Evolutionary conservation across 1,140 invertebrate species (phyloP), one percentile per base, ranked within the genome.

Genomic region (Aleiodes sp.): DNA sequence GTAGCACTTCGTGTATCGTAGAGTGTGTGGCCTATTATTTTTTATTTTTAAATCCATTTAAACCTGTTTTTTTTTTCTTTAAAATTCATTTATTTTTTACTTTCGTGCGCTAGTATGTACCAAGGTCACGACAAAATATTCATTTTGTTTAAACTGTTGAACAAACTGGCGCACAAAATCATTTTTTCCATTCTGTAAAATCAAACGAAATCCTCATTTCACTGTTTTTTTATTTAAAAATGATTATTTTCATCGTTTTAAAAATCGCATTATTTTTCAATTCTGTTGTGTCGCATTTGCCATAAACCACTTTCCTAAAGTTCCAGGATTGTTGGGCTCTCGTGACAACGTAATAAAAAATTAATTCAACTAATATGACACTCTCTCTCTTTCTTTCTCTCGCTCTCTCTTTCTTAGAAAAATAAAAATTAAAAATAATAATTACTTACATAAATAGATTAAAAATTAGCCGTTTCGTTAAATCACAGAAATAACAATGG

Each of bases 121-220:
- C 75, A 76, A 77, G 78, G 78, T 43, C 28, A 4, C 56, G 43
- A 69, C 43, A 69, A 69, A 63, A 66, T 24, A 21, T 16, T 19
- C 6, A 31, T 62, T 24, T 68, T 39, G 31, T 57, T 7, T 9
- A 64, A 21, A 76, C 79, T 75, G 78, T 79, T n/a, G n/a, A 77
- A 79, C 81, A 82, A 77, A 81, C 81, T 82, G 78, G 79, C 81
- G 80, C 81, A 81, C 79, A 82, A 81, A 81, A 59, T 59, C 4
- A 59, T 10, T 24, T 6, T 6, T 6, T 33, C 4, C 9, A 7
- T 68, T 29, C 70, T 46, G 64, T 57, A 67, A 70, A 73, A 70
- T 73, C 57, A 64, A 73, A 71, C 65, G 65, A 57, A 65, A 72
- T 65, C 21, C 43, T 72, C 65, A 24, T 62, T 60, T 33, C 56